Evolutionary conservation across 92 coral and sea anemone species (phyloP).

Genomic region (Palythoa caribaeorum): DNA sequence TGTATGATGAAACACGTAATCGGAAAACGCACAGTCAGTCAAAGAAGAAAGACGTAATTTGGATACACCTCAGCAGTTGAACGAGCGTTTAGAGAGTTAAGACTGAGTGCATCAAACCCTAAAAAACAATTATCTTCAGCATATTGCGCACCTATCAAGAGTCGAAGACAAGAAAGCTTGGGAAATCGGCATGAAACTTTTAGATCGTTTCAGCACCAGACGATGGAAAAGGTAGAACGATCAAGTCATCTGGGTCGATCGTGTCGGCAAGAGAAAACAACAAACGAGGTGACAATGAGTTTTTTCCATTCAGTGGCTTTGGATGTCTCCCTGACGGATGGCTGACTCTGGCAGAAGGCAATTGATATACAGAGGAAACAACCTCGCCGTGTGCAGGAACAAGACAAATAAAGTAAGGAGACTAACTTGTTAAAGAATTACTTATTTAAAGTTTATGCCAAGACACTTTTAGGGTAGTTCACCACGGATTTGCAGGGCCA

Average conservation of each 20-base stretch:
- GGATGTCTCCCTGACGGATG: slow-evolving; percentile 4
- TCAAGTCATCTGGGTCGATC: background rate
- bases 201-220: background rate
- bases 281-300: background rate
- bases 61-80: too few species aligned
- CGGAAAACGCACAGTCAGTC: too few species aligned
- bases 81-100: too few species aligned
- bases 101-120: background rate
- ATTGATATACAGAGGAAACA: background rate
- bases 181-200: background rate
- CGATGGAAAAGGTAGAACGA: background rate
- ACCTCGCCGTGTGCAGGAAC: background rate
- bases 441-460: too few species aligned
- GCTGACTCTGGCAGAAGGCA: background rate
- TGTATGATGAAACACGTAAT: too few species aligned
- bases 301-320: background rate
- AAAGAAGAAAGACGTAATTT: too few species aligned
- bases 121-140: background rate
- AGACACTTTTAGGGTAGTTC: too few species aligned
- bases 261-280: background rate
- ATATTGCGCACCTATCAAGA: background rate
- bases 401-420: too few species aligned
- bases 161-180: background rate
- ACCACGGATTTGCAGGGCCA: too few species aligned
- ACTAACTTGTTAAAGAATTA: too few species aligned